phyloP scores from a whole-genome alignment of 2,888 invertebrate genomes.

The Anarsia innoxiella region DNA sequence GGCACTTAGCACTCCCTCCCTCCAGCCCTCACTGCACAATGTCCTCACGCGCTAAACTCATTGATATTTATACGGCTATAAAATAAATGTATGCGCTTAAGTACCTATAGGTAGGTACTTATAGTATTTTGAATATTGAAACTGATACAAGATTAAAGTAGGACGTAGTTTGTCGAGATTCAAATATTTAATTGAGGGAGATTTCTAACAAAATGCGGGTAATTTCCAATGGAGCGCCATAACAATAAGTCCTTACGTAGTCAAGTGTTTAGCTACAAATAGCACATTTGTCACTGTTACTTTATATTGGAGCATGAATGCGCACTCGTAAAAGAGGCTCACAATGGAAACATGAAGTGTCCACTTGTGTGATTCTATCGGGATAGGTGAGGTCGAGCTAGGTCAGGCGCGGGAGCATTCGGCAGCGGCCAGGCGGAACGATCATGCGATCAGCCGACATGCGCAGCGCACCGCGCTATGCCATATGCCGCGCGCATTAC shows the following conservation, averaged over 20 bases:
- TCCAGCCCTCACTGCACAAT: slow-evolving; percentile 32
- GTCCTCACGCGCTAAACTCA: slow-evolving; percentile 28
- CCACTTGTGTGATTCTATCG: slow-evolving; percentile 29
- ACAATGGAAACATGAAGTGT: slow-evolving; percentile 6
- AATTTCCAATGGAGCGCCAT: slow-evolving; percentile 38
- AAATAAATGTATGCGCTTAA: slow-evolving; percentile 20
- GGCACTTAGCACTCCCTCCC: slow-evolving; percentile 64
- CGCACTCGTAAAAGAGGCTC: no score
- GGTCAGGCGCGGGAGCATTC: slow-evolving; percentile 45
- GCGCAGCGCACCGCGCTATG: slow-evolving; percentile 35
- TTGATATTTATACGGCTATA: slow-evolving; percentile 37
- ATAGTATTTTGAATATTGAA: slow-evolving; percentile 10
- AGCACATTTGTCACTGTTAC: no score
- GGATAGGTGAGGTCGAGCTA: slow-evolving; percentile 47
- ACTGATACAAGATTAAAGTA: no score
- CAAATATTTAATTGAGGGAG: no score
- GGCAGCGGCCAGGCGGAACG: slow-evolving; percentile 52
- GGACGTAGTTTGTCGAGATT: no score
- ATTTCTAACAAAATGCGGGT: no score
- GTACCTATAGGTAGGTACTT: no score
- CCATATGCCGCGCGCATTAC: slow-evolving; percentile 71
- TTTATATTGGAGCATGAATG: no score
- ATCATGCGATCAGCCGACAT: no score
- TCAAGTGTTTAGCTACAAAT: no score
- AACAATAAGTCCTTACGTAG: no score